These are phyloP conservation scores for Ormyrus thymus DNA, from an alignment of 2,888 invertebrate species.

Conservation along the genomic window DNA sequence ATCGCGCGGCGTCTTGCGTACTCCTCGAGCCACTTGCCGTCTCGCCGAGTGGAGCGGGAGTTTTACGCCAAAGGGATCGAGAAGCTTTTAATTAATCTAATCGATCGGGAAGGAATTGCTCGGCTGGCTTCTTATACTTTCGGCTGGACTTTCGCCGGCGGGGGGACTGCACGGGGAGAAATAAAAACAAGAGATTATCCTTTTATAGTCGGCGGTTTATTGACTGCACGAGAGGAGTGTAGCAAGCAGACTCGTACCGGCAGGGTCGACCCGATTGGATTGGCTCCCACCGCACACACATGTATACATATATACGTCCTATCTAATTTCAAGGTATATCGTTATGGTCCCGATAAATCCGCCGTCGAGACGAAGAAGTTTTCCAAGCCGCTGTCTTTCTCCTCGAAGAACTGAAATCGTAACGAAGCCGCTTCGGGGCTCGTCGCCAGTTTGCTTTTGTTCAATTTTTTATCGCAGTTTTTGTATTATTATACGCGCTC, in stretches of 20 bases:
- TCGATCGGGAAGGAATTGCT: no score
- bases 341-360: constrained; percentile 52
- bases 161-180: constrained; percentile 18
- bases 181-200: constrained; percentile 45
- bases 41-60: neutral
- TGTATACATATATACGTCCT: constrained; percentile 36
- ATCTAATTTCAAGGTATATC: constrained; percentile 58
- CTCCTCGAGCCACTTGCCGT: neutral
- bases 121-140: neutral
- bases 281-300: constrained; percentile 15
- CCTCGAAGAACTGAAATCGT: no score
- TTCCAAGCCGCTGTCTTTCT: no score
- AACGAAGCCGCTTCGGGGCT: no score
- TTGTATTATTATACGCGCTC: no score
- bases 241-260: constrained; percentile 3
- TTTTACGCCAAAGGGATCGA: neutral
- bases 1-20: no score
- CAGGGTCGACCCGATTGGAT: constrained; percentile 44
- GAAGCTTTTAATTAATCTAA: neutral
- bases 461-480: no score
- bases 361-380: neutral
- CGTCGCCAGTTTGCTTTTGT: no score
- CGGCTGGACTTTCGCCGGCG: neutral
- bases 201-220: constrained; percentile 49
- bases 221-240: constrained; percentile 30